These are phyloP conservation scores for Patella caerulea DNA, from an alignment of 2,888 invertebrate genomes.

Conservation along the genomic window DNA sequence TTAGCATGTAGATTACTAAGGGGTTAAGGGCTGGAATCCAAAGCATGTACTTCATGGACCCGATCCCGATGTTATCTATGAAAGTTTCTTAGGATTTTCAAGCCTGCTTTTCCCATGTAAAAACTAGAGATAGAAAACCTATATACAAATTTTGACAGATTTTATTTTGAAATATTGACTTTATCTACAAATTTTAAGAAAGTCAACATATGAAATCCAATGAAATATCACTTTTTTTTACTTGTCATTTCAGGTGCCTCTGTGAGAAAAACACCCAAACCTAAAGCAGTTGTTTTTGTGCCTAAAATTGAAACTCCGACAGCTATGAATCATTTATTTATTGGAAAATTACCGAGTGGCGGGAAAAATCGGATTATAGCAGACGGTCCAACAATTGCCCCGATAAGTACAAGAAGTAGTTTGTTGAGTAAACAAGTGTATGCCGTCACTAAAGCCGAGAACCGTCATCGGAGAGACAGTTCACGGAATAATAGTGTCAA, in stretches of 20 bases:
- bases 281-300: constrained; percentile 45
- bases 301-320: constrained; percentile 63
- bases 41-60: too few relatives aligned
- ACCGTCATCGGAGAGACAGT: constrained; percentile 28
- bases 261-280: constrained; percentile 44
- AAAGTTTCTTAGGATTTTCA: too few relatives aligned
- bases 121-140: too few relatives aligned
- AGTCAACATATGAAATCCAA: too few relatives aligned
- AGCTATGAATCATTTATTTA: constrained; percentile 69
- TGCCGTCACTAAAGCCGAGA: constrained; percentile 32
- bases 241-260: constrained; percentile 59
- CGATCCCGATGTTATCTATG: too few relatives aligned
- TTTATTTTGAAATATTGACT: too few relatives aligned
- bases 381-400: constrained; percentile 61
- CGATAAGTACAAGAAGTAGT: constrained; percentile 39
- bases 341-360: constrained; percentile 47
- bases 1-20: too few relatives aligned
- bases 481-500: constrained; percentile 16
- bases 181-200: too few relatives aligned
- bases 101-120: too few relatives aligned
- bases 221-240: background rate
- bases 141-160: too few relatives aligned
- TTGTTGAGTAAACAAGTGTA: constrained; percentile 32
- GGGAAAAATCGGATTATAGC: constrained; percentile 61
- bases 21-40: too few relatives aligned